phyloP scores from a whole-genome alignment of 1,140 invertebrate species.

The Melanaphis sacchari region DNA sequence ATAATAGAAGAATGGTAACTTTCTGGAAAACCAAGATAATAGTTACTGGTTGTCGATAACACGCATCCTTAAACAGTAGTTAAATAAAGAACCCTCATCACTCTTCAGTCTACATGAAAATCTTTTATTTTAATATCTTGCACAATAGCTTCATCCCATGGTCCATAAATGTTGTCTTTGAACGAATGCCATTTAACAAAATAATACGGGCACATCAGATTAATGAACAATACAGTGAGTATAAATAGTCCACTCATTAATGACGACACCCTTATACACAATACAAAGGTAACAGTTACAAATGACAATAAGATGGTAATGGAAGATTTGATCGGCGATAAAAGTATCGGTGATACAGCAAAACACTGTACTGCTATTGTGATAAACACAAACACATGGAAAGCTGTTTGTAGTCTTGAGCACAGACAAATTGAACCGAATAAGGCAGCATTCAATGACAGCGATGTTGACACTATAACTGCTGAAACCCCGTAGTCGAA shows the following conservation, averaged over 20 bases:
- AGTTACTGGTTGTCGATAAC: neutral
- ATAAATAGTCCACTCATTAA: constrained; percentile 71
- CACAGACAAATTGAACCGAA: constrained; percentile 94
- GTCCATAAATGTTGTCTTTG: constrained; percentile 94
- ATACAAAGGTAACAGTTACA: constrained; percentile 62
- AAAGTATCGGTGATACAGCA: constrained; percentile 84
- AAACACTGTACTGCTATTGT: constrained; percentile 87
- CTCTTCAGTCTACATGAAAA: constrained; percentile 39
- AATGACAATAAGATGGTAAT: constrained; percentile 65
- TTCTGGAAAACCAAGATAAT: neutral
- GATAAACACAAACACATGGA: constrained; percentile 87
- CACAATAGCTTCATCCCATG: constrained; percentile 89
- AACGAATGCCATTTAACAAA: constrained; percentile 82
- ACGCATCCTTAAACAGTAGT: constrained; percentile 3
- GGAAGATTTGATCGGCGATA: constrained; percentile 64
- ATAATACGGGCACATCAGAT: constrained; percentile 78
- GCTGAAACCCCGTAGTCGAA: constrained; percentile 89
- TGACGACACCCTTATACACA: constrained; percentile 67
- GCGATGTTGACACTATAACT: constrained; percentile 80
- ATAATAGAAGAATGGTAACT: constrained; percentile 25
- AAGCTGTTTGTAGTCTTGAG: constrained; percentile 82
- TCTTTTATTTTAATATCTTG: constrained; percentile 52
- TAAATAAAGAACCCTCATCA: neutral
- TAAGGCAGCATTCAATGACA: constrained; percentile 88
- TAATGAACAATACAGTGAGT: constrained; percentile 71